Conservation (phyloP, 2,888 invertebrate genomes). For the Apomyelois bistriatella region DNA sequence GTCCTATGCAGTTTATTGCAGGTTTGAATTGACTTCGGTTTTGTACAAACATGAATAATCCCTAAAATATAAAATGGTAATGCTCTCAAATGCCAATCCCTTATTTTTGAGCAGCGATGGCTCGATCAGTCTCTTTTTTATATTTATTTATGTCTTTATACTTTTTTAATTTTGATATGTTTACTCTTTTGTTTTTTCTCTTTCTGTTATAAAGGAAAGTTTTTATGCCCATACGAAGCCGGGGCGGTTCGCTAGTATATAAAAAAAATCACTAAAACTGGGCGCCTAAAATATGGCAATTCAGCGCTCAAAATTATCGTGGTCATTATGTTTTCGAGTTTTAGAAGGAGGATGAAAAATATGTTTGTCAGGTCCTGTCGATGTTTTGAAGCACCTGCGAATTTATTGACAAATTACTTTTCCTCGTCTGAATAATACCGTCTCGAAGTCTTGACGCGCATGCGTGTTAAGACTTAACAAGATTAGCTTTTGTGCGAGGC, state of each 20-base stretch:
- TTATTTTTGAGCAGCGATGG: too few species aligned
- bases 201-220: too few species aligned
- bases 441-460: not conserved
- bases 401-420: slow-evolving; percentile 4
- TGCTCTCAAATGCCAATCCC: too few species aligned
- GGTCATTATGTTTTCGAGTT: not conserved
- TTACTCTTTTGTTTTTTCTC: too few species aligned
- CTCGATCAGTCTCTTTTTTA: too few species aligned
- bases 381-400: slow-evolving; percentile 3
- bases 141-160: too few species aligned
- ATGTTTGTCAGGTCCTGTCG: slow-evolving; percentile 4
- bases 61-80: too few species aligned
- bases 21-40: not conserved
- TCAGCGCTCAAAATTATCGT: not conserved
- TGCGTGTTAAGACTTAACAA: not conserved
- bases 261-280: too few species aligned
- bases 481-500: too few species aligned
- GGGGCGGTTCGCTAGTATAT: too few species aligned
- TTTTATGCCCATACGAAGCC: too few species aligned
- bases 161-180: too few species aligned
- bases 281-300: not conserved
- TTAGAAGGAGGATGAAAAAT: not conserved
- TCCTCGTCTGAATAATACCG: not conserved
- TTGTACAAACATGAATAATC: not conserved
- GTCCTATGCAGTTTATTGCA: not conserved